A percentile compares a stretch with the other conserved stretches of the same genome.
Conservation (phyloP, 2,797 vertebrate species). For the Hyperoplus immaculatus region DNA sequence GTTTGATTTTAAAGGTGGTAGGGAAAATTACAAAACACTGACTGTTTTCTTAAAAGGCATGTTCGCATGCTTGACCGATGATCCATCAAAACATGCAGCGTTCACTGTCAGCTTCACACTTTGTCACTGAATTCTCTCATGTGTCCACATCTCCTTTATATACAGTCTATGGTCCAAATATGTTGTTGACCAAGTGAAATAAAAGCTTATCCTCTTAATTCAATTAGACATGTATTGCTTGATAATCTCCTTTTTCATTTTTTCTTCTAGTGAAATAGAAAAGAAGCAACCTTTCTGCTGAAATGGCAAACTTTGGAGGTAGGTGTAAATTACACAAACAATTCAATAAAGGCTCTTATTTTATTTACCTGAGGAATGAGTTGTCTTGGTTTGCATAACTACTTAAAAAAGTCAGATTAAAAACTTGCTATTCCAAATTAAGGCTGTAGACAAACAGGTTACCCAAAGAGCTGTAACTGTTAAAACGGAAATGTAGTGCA, state of each 20-base stretch:
- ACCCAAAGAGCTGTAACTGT: not conserved
- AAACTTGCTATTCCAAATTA: not conserved
- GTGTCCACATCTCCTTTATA: not conserved
- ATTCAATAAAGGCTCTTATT: too few relatives aligned
- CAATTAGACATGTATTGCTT: not conserved
- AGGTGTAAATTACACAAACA: slow-evolving; percentile 36
- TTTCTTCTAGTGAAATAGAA: slow-evolving; percentile 59
- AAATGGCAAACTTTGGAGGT: slow-evolving; percentile 83
- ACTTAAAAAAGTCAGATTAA: not conserved
- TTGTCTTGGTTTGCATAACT: not conserved
- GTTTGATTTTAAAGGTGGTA: not conserved
- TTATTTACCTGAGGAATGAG: not conserved
- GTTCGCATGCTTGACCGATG: slow-evolving; percentile 30
- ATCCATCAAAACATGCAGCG: slow-evolving; percentile 28
- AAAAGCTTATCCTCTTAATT: not conserved
- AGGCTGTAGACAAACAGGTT: not conserved
- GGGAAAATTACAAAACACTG: not conserved
- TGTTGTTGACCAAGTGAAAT: not conserved
- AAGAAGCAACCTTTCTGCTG: slow-evolving; percentile 45
- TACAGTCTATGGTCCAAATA: too few relatives aligned
- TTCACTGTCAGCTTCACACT: not conserved
- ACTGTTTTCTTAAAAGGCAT: not conserved
- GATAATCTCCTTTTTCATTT: slow-evolving; percentile 2
- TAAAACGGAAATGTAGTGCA: not conserved
- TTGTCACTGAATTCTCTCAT: not conserved